These are phyloP conservation scores for Dryobota labecula DNA, from an alignment of 2,888 invertebrate genomes.

Conservation along the genomic window DNA sequence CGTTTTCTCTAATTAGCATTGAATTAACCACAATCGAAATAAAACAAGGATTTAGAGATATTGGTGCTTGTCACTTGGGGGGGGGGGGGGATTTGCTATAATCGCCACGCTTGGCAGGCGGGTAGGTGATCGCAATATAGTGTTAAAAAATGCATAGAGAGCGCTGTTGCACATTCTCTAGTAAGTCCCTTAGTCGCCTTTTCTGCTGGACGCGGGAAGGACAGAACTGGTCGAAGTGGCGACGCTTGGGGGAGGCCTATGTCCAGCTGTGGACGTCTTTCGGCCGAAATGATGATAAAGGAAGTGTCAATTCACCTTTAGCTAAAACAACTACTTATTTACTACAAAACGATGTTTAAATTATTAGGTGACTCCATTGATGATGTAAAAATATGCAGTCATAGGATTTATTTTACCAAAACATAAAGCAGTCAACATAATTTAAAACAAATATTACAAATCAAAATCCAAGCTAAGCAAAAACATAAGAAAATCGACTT, in stretches of 20 bases:
- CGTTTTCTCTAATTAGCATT: constrained; percentile 57
- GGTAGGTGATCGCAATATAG: too few relatives aligned
- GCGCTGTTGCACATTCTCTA: too few relatives aligned
- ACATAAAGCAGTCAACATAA: constrained; percentile 15
- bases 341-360: neutral
- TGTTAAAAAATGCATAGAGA: too few relatives aligned
- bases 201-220: too few relatives aligned
- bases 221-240: too few relatives aligned
- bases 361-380: neutral
- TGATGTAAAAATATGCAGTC: constrained; percentile 19
- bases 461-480: constrained; percentile 27
- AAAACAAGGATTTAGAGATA: constrained; percentile 26
- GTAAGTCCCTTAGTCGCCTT: too few relatives aligned
- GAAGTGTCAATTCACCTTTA: neutral
- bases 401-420: constrained; percentile 23
- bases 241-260: too few relatives aligned
- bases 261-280: too few relatives aligned
- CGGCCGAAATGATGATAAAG: too few relatives aligned
- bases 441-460: constrained; percentile 36
- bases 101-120: too few relatives aligned
- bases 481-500: constrained; percentile 45
- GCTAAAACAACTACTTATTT: neutral
- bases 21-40: constrained; percentile 51
- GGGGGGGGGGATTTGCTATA: too few relatives aligned
- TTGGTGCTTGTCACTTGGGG: too few relatives aligned